Conservation (phyloP, 2,113 vertebrate genomes). For the Sclerurus mexicanus region DNA sequence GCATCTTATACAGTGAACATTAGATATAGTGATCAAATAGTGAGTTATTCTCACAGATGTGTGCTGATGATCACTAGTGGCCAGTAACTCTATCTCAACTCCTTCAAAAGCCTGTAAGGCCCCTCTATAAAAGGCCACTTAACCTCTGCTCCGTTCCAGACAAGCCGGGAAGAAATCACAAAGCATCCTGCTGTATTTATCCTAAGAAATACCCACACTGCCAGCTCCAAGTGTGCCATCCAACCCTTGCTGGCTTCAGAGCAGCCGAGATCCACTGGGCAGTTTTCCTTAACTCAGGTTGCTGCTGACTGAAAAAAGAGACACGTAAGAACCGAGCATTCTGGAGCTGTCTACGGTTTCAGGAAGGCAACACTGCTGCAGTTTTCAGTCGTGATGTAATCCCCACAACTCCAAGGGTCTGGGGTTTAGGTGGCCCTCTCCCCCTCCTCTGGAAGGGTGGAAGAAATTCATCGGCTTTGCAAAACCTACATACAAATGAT, state of each 20-base stretch:
- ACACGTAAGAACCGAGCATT: rapidly evolving
- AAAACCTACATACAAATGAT: not conserved
- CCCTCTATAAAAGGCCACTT: not conserved
- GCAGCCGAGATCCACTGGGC: not conserved
- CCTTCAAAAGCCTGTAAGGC: not conserved
- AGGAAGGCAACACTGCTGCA: not conserved
- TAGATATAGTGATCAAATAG: not conserved
- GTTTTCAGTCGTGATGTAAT: not conserved
- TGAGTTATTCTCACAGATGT: not conserved
- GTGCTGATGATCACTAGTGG: not conserved
- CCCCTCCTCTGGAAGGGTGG: not conserved
- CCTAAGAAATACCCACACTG: not conserved
- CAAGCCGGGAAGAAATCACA: not conserved
- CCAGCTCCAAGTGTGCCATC: not conserved
- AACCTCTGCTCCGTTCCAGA: not conserved
- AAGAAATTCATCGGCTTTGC: not conserved
- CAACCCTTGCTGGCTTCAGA: rapidly evolving
- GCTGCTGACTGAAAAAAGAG: not conserved
- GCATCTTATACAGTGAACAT: not conserved
- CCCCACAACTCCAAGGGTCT: not conserved
- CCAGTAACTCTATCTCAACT: not conserved
- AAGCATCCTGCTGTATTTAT: not conserved
- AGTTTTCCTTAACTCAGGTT: not conserved
- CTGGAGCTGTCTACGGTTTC: conserved; percentile 18
- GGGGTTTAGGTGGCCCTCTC: not conserved